Conservation (phyloP, 2,888 invertebrate genomes). For the Pyralis farinalis region DNA sequence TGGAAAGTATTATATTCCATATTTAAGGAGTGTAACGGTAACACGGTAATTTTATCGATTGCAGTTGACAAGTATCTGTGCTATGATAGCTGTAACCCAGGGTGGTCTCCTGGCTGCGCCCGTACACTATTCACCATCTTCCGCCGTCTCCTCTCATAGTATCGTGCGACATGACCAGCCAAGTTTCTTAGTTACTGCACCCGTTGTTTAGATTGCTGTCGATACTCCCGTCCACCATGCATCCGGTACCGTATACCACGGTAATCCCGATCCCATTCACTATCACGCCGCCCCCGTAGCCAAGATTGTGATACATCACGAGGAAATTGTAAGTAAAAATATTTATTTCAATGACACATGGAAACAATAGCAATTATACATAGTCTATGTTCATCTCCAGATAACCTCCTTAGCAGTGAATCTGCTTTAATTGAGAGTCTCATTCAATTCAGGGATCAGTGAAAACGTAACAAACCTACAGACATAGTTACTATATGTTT, state of each 20-base stretch:
- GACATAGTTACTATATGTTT: too few species aligned
- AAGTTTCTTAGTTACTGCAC: slow-evolving; percentile 11
- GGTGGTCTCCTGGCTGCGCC: slow-evolving; percentile 54
- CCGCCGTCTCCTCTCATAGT: slow-evolving; percentile 54
- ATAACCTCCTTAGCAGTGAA: too few species aligned
- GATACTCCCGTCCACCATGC: slow-evolving; percentile 26
- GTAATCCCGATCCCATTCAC: slow-evolving; percentile 31
- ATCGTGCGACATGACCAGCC: slow-evolving; percentile 39
- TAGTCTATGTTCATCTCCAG: too few species aligned
- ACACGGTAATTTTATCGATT: slow-evolving; percentile 15
- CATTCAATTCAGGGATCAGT: too few species aligned
- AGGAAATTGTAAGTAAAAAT: slow-evolving; percentile 23
- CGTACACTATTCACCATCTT: slow-evolving; percentile 48
- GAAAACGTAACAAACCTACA: too few species aligned
- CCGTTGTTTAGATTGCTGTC: slow-evolving; percentile 21
- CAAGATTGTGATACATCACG: slow-evolving; percentile 36
- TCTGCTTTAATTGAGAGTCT: too few species aligned
- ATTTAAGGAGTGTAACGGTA: neutral
- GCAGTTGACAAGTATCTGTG: slow-evolving; percentile 47
- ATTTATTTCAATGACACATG: too few species aligned
- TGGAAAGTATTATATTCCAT: too few species aligned
- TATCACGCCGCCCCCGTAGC: slow-evolving; percentile 54
- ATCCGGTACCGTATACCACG: slow-evolving; percentile 17
- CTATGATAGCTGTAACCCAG: slow-evolving; percentile 47
- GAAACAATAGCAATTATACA: neutral